Evolutionary conservation across 1,140 invertebrate genomes (phyloP).

Genomic region (Glomeris maerens): DNA sequence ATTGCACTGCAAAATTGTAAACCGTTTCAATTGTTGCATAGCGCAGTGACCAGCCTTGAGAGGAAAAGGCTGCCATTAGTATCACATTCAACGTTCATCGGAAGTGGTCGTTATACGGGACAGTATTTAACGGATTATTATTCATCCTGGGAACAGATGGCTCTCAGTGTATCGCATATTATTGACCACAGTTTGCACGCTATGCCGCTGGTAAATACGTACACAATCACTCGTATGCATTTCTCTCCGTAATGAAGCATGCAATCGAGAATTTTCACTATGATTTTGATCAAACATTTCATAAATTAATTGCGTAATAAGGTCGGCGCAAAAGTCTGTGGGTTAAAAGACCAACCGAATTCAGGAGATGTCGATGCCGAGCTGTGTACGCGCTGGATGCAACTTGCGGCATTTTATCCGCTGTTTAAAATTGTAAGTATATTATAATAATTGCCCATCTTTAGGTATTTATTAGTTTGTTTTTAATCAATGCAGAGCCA

Average conservation of each 20-base stretch:
- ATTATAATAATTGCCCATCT: no score
- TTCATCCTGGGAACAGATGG: no score
- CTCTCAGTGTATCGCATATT: no score
- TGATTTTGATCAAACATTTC: no score
- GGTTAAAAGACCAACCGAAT: slow-evolving; percentile 50
- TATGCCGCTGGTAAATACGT: no score
- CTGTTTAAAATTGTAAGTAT: slow-evolving; percentile 25
- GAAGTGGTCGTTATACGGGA: slow-evolving; percentile 33
- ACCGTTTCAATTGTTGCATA: neutral
- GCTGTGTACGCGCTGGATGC: slow-evolving; percentile 38
- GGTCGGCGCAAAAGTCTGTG: slow-evolving; percentile 42
- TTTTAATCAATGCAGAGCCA: slow-evolving; percentile 20
- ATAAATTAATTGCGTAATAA: no score
- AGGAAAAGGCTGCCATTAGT: slow-evolving; percentile 26
- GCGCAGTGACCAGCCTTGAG: neutral
- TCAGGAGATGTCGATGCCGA: slow-evolving; percentile 38
- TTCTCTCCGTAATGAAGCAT: no score
- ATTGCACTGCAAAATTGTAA: neutral
- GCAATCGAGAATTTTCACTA: no score
- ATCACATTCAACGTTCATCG: slow-evolving; percentile 31
- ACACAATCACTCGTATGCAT: no score
- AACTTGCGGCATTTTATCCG: slow-evolving; percentile 36
- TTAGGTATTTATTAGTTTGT: no score
- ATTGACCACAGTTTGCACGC: no score
- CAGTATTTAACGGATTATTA: no score